Base-by-base conservation (phyloP, 1,140 invertebrate genomes). In the Gerris buenoi region DNA sequence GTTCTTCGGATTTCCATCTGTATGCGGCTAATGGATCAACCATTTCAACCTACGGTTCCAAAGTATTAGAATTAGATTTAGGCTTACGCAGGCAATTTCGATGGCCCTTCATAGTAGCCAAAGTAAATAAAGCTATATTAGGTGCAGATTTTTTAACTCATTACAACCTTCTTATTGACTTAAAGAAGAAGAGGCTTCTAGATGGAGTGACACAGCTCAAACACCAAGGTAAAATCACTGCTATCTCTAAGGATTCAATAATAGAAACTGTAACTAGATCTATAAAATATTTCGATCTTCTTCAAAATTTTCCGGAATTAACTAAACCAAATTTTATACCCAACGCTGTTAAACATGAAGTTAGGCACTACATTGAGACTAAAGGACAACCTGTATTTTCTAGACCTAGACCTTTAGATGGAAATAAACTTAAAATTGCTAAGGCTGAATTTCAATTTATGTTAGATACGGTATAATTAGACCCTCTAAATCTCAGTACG, bases 21-120 rank as follows among this genome's bases (percentile, higher is more conserved):
- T 62, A 25, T 62, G 18, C 60, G 15, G 60, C 60, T 26, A 62
- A 5, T 62, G 60, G 25, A 3, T 62, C 60, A 1, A 23, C 2
- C 2, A 62, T 62, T 3, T 23, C 25, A 62, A 62, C 60, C 1
- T 63, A 27, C 28, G 26, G 84, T 81, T 0, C 86, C 85, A 26
- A 83, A 75, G 61, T 78, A 77, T 74, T 81, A 84, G 33, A 18
- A 18, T 10, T 46, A 10, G 33, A 46, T 18, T 46, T 46, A 46
- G 33, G 33, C 5, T 46, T 46, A 18, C 5, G 33, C 5, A 5
- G 86, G 82, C 58, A 85, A 76, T 57, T 80, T 74, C 25, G 3
- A n/a, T 63, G 62, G 27, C 27, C 62, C 14, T 63, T 63, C 27
- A 63, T 27, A 26, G n/a, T 65, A 5, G 64, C 64, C 25, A 56